These are phyloP conservation scores for Lineus longissimus DNA, from an alignment of 1,140 invertebrate genomes.

Conservation along the genomic window DNA sequence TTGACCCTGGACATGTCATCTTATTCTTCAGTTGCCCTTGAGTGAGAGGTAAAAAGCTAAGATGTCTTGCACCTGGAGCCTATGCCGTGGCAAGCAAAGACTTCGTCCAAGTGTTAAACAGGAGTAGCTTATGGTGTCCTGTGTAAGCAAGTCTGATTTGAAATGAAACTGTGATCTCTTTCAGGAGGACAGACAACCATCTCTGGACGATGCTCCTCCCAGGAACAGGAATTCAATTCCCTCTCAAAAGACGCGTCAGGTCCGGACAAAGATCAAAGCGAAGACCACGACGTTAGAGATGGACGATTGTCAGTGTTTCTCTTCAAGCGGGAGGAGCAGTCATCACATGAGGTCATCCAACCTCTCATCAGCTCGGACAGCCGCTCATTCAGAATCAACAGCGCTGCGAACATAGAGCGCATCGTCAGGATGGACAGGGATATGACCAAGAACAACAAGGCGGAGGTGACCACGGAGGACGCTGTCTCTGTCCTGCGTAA, in stretches of 20 bases:
- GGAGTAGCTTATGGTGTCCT: too few relatives aligned
- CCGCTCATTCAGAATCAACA: slow-evolving; percentile 42
- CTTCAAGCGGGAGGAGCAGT: slow-evolving; percentile 51
- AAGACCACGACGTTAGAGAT: slow-evolving; percentile 44
- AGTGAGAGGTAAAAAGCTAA: too few relatives aligned
- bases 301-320: slow-evolving; percentile 48
- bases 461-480: slow-evolving; percentile 49
- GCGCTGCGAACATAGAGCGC: slow-evolving; percentile 46
- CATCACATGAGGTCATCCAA: slow-evolving; percentile 52
- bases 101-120: too few relatives aligned
- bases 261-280: slow-evolving; percentile 31
- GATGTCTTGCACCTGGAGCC: too few relatives aligned
- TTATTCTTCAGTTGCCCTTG: too few relatives aligned
- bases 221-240: slow-evolving; percentile 20
- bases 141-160: too few relatives aligned
- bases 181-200: slow-evolving; percentile 40
- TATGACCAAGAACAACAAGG: slow-evolving; percentile 45
- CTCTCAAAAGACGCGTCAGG: background rate
- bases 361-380: slow-evolving; percentile 48
- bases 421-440: slow-evolving; percentile 50
- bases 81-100: too few relatives aligned
- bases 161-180: background rate
- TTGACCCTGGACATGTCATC: too few relatives aligned
- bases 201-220: slow-evolving; percentile 35
- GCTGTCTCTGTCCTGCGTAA: slow-evolving; percentile 43